phyloP scores from a whole-genome alignment of 2,113 vertebrate genomes.

The Micromys minutus region DNA sequence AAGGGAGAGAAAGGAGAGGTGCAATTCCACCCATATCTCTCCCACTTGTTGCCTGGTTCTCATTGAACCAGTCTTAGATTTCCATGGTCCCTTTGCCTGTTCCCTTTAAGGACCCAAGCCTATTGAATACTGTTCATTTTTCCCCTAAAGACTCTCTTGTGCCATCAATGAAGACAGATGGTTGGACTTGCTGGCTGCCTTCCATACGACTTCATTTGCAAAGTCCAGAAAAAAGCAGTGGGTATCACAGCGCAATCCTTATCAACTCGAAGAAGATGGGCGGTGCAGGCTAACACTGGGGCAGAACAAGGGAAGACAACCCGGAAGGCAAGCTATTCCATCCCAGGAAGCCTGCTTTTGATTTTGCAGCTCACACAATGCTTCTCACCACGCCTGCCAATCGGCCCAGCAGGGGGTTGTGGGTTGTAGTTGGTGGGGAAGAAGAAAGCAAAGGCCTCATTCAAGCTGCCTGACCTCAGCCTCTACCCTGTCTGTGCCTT shows the following conservation, averaged over 20 bases:
- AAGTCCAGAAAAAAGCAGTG: neutral
- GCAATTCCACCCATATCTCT: neutral
- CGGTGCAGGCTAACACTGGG: neutral
- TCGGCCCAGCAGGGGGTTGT: neutral
- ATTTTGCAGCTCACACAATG: conserved; percentile 22
- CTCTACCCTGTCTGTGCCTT: neutral
- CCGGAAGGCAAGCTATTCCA: conserved; percentile 7
- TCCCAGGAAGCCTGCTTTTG: conserved; percentile 27
- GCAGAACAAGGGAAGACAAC: neutral
- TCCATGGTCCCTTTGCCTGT: neutral
- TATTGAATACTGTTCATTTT: neutral
- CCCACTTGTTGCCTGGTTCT: conserved; percentile 33
- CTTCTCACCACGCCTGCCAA: conserved; percentile 67
- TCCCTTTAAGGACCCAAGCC: neutral
- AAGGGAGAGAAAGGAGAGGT: neutral
- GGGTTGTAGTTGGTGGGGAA: neutral
- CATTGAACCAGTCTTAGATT: neutral
- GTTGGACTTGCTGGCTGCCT: conserved; percentile 39
- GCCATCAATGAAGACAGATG: conserved; percentile 26
- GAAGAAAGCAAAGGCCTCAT: conserved; percentile 2
- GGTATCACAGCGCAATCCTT: neutral
- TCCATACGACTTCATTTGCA: conserved; percentile 60
- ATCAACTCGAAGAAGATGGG: neutral
- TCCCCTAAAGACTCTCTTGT: neutral
- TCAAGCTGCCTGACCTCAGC: conserved; percentile 45